Percentiles rank a stretch among this genome's conserved stretches.
These are phyloP conservation scores for Amblyteles armatorius DNA, from an alignment of 2,888 invertebrate species.

Conservation along the genomic window DNA sequence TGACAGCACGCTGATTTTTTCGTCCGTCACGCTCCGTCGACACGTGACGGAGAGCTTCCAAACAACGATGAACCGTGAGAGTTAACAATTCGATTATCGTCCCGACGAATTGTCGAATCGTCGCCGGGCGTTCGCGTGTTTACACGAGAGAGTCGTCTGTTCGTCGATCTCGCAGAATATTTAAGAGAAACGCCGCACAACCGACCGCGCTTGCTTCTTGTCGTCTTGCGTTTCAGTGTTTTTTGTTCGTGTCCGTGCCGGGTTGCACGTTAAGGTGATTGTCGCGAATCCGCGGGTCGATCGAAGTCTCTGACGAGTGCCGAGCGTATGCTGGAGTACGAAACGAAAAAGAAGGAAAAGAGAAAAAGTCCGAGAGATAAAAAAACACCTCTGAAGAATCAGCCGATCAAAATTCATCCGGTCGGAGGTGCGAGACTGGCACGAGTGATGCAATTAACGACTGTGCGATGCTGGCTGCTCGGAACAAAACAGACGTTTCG, in stretches of 20 bases:
- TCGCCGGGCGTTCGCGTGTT: neutral
- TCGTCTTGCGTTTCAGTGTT: neutral
- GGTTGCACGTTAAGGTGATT: too few species aligned
- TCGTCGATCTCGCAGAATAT: neutral
- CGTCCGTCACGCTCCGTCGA: conserved; percentile 15
- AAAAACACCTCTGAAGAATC: neutral
- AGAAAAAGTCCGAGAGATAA: too few species aligned
- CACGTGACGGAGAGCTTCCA: conserved; percentile 3
- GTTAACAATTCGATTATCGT: neutral
- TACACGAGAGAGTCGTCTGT: neutral
- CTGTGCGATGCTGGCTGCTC: neutral
- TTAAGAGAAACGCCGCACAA: conserved; percentile 24
- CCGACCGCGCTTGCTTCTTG: conserved; percentile 62
- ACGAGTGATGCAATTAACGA: neutral
- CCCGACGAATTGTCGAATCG: neutral
- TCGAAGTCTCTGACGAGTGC: too few species aligned
- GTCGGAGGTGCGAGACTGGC: neutral
- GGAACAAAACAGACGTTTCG: conserved; percentile 26
- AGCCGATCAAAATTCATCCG: neutral
- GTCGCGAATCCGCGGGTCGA: too few species aligned
- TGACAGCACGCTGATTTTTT: conserved; percentile 76
- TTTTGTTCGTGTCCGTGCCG: too few species aligned
- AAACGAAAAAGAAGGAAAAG: too few species aligned
- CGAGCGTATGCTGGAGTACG: too few species aligned
- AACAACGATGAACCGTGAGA: neutral